Conservation (phyloP, 2,888 invertebrate genomes). For the Amorpha juglandis region DNA sequence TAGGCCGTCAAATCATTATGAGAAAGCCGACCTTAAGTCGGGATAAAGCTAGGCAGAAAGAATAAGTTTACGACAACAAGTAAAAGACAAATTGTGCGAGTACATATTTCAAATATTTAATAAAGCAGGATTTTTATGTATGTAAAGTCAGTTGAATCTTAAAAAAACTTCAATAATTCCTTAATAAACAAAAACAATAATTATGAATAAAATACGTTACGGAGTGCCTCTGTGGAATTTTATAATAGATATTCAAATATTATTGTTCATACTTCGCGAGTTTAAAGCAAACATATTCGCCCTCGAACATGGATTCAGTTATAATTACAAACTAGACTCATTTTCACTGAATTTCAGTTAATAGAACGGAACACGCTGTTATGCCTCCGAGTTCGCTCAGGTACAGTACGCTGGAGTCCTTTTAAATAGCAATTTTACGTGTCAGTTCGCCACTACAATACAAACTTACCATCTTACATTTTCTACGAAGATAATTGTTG, state of each 20-base stretch:
- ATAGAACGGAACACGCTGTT: not conserved
- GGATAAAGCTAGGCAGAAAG: too few species aligned
- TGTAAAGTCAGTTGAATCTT: too few species aligned
- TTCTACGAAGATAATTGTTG: not conserved
- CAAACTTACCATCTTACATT: not conserved
- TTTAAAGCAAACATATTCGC: constrained; percentile 9
- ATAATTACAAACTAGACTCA: constrained; percentile 11
- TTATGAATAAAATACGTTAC: not conserved
- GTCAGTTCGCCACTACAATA: not conserved
- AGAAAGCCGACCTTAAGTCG: too few species aligned
- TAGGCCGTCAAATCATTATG: too few species aligned
- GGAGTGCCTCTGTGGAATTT: not conserved
- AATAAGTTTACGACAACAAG: too few species aligned
- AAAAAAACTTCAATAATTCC: not conserved
- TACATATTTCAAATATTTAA: too few species aligned
- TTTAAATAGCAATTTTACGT: not conserved
- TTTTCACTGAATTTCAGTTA: constrained; percentile 9
- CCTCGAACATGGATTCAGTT: constrained; percentile 1
- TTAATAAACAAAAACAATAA: not conserved
- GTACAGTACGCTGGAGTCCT: not conserved
- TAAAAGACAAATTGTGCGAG: too few species aligned
- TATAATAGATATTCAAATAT: constrained; percentile 3
- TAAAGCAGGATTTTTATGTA: too few species aligned
- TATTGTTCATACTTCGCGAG: constrained; percentile 26
- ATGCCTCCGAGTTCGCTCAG: not conserved